A percentile compares a stretch with the other conserved stretches of the same genome.
Evolutionary conservation across 35 echinoderm and acorn worm genomes (phyloP).

Genomic region (Hemicentrotus pulcherrimus): DNA sequence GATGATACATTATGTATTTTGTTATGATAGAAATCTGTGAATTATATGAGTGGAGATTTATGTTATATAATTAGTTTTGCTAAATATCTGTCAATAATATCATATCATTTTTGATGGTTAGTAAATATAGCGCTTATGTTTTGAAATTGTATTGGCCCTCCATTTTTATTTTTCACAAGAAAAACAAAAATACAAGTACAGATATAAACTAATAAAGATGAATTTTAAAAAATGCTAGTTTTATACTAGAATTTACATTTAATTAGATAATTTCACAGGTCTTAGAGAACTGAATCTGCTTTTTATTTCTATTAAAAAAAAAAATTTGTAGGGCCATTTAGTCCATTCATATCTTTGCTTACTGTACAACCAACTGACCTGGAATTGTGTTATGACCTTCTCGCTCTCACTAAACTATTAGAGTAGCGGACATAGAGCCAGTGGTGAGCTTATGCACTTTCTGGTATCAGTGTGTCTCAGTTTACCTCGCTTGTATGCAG

Average conservation of each 20-base stretch:
- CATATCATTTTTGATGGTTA: not conserved
- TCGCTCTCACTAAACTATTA: not conserved
- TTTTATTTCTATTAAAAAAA: not conserved
- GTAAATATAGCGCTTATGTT: not conserved
- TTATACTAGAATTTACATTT: too few species aligned
- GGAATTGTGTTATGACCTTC: not conserved
- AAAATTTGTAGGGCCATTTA: not conserved
- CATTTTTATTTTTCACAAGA: too few species aligned
- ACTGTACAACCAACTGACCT: too few species aligned
- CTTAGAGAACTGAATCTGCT: not conserved
- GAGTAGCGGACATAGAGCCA: not conserved
- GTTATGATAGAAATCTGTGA: not conserved
- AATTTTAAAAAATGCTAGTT: too few species aligned
- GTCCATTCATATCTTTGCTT: not conserved
- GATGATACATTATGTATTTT: not conserved
- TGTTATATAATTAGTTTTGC: too few species aligned
- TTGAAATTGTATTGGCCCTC: too few species aligned
- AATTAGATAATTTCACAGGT: not conserved
- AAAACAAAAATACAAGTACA: too few species aligned
- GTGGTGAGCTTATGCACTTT: conserved; percentile 35
- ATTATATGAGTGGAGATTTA: too few species aligned
- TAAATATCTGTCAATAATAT: not conserved
- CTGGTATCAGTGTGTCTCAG: not conserved
- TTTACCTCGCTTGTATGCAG: not conserved
- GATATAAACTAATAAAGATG: too few species aligned